Conservation (phyloP, 1,140 invertebrate species). For the Sinonovacula constricta region DNA sequence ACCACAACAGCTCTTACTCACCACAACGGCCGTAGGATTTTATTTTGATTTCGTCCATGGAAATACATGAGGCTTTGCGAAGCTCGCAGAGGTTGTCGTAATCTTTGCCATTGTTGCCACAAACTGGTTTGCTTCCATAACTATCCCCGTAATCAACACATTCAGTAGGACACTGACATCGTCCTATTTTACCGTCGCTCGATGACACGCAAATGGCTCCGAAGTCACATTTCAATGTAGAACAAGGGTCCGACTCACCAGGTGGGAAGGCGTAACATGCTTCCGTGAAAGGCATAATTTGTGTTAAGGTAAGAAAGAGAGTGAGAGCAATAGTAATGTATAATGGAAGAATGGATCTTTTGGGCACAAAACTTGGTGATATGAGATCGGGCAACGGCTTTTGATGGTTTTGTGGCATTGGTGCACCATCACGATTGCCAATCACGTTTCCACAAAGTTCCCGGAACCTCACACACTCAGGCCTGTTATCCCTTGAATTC, state of each 20-base stretch:
- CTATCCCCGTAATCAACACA: conserved; percentile 91
- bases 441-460: too few relatives aligned
- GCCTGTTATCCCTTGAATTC: too few relatives aligned
- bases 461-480: too few relatives aligned
- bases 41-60: conserved; percentile 87
- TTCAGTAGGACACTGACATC: conserved; percentile 86
- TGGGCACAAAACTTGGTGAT: too few relatives aligned
- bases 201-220: conserved; percentile 88
- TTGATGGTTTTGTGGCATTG: too few relatives aligned
- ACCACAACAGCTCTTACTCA: too few relatives aligned
- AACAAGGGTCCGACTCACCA: conserved; percentile 89
- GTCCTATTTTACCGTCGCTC: conserved; percentile 85
- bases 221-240: conserved; percentile 85
- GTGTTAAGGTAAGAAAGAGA: too few relatives aligned
- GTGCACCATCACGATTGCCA: too few relatives aligned
- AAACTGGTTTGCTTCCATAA: conserved; percentile 88
- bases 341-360: too few relatives aligned
- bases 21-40: conserved; percentile 94
- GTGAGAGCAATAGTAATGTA: too few relatives aligned
- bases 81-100: conserved; percentile 92
- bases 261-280: conserved; percentile 81
- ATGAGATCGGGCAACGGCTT: too few relatives aligned
- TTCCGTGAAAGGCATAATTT: conserved; percentile 8
- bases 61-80: conserved; percentile 85
- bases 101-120: conserved; percentile 92